These are phyloP conservation scores for Sitta europaea DNA, from an alignment of 2,113 vertebrate genomes.

Conservation along the genomic window DNA sequence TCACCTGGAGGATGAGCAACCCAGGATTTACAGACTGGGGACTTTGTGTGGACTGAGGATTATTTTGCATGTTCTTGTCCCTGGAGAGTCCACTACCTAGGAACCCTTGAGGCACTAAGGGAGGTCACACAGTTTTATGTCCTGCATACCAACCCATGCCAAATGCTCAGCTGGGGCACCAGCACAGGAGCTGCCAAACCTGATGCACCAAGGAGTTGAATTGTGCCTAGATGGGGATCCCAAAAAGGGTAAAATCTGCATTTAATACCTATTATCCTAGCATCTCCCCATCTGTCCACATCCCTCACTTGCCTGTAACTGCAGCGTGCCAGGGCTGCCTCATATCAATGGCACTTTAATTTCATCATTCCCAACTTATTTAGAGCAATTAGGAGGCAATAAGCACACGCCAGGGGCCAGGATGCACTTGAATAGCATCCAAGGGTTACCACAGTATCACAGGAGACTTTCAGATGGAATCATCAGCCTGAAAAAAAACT, in stretches of 20 bases:
- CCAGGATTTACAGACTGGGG: not conserved
- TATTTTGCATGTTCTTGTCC: not conserved
- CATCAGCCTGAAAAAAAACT: not conserved
- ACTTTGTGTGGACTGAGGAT: not conserved
- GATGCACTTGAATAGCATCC: constrained; percentile 58
- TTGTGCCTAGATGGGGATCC: not conserved
- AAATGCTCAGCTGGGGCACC: not conserved
- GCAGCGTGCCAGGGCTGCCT: not conserved
- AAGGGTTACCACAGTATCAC: constrained; percentile 38
- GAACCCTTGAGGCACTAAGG: not conserved
- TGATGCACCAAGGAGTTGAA: not conserved
- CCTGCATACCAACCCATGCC: not conserved
- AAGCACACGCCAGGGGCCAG: constrained; percentile 14
- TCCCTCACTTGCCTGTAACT: not conserved
- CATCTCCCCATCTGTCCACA: constrained; percentile 56
- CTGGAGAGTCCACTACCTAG: not conserved
- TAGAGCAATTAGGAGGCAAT: constrained; percentile 63
- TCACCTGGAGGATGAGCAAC: not conserved
- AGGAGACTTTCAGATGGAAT: constrained; percentile 45
- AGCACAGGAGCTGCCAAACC: not conserved
- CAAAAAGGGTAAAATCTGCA: constrained; percentile 13
- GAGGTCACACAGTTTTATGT: not conserved
- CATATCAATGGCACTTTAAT: constrained; percentile 57
- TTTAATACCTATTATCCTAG: constrained; percentile 53
- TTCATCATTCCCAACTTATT: constrained; percentile 66